Percentiles rank a stretch among this genome's conserved stretches.
Evolutionary conservation across 35 echinoderm and acorn worm genomes (phyloP).

Genomic region (Lytechinus pictus): DNA sequence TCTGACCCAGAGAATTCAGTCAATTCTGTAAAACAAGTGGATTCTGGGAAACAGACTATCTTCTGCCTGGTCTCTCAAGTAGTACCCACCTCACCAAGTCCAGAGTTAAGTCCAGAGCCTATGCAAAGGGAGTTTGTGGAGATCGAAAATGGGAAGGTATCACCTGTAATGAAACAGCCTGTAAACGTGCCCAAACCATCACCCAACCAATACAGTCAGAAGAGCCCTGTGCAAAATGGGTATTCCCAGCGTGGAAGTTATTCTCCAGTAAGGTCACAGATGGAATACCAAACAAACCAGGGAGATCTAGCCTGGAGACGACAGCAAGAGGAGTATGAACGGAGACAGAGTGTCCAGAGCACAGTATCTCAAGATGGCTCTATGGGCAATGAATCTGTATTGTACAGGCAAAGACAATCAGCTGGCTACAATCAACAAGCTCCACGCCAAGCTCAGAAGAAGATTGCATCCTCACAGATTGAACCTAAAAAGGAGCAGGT

Average conservation of each 20-base stretch:
- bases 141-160: constrained; percentile 39
- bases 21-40: background rate
- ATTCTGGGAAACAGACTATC: constrained; percentile 47
- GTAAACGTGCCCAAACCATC: background rate
- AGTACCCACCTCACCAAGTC: constrained; percentile 29
- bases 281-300: background rate
- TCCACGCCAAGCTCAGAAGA: background rate
- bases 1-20: background rate
- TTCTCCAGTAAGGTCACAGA: background rate
- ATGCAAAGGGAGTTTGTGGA: constrained; percentile 23
- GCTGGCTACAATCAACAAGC: background rate
- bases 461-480: background rate
- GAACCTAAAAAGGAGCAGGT: background rate
- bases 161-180: constrained; percentile 35
- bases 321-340: constrained; percentile 21
- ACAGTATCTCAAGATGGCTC: constrained; percentile 59
- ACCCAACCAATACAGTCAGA: background rate
- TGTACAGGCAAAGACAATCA: background rate
- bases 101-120: constrained; percentile 29
- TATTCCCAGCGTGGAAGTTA: background rate
- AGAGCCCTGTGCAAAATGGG: constrained; percentile 1
- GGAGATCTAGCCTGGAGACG: constrained; percentile 16
- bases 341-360: background rate
- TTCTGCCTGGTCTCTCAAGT: constrained; percentile 50
- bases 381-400: constrained; percentile 27